Evolutionary conservation across 92 coral and sea anemone genomes (phyloP).

Genomic region (Umimayanthus kanabou): DNA sequence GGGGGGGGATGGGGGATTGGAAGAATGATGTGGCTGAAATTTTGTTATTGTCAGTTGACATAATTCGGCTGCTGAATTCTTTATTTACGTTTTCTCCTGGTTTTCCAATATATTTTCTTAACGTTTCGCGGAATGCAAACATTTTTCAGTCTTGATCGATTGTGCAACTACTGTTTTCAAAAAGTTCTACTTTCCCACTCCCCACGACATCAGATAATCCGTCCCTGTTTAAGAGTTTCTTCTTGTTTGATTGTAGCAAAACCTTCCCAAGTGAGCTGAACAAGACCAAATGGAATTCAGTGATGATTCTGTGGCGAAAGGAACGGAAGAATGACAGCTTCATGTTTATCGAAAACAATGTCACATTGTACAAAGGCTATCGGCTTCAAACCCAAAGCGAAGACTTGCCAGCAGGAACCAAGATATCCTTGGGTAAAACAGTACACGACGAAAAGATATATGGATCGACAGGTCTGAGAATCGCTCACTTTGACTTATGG

Average conservation of each 20-base stretch:
- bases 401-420: not conserved
- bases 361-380: not conserved
- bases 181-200: no score
- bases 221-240: no score
- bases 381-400: not conserved
- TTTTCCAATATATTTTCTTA: no score
- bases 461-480: not conserved
- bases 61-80: no score
- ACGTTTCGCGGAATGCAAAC: no score
- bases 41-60: no score
- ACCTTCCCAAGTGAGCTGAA: not conserved
- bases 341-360: not conserved
- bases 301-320: not conserved
- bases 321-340: not conserved
- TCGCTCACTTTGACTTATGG: conserved; percentile 5
- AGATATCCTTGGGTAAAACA: not conserved
- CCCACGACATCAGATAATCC: no score
- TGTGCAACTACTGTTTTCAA: no score
- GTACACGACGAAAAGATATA: not conserved
- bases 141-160: no score
- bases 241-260: not conserved
- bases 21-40: no score
- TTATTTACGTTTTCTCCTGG: no score
- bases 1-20: no score
- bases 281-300: not conserved